Conservation (phyloP, 2,797 vertebrate genomes). For the Garrulus glandarius region DNA sequence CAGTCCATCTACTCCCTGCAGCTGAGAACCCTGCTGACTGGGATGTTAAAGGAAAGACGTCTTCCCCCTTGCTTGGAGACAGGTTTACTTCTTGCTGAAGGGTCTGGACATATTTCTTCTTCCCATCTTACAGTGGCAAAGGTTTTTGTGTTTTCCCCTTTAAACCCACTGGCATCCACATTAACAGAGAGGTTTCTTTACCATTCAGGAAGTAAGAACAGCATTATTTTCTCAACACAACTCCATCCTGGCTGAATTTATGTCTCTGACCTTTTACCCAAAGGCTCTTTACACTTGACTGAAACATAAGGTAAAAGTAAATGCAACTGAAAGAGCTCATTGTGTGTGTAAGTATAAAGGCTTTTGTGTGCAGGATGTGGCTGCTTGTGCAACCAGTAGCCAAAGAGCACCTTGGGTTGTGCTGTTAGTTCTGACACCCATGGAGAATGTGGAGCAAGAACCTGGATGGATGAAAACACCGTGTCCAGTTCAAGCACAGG, state of each 20-base stretch:
- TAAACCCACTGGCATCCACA: neutral
- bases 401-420: neutral
- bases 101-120: neutral
- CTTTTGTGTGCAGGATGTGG: slow-evolving; percentile 8
- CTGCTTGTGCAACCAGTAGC: neutral
- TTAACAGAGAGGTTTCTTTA: neutral
- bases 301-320: slow-evolving; percentile 32
- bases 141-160: neutral
- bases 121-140: neutral
- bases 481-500: neutral
- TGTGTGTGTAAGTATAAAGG: slow-evolving; percentile 2
- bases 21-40: neutral
- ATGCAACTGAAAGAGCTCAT: slow-evolving; percentile 21
- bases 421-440: neutral
- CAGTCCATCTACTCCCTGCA: rapidly evolving
- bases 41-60: neutral
- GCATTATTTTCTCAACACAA: neutral
- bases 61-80: neutral
- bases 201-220: neutral
- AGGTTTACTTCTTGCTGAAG: neutral
- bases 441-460: neutral
- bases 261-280: slow-evolving; percentile 27
- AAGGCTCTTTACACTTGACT: slow-evolving; percentile 43
- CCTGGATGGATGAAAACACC: neutral
- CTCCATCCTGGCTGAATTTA: neutral